Percentiles rank a stretch among this genome's conserved stretches.
phyloP scores from a whole-genome alignment of 2,888 invertebrate genomes.

The Geotrupes spiniger region DNA sequence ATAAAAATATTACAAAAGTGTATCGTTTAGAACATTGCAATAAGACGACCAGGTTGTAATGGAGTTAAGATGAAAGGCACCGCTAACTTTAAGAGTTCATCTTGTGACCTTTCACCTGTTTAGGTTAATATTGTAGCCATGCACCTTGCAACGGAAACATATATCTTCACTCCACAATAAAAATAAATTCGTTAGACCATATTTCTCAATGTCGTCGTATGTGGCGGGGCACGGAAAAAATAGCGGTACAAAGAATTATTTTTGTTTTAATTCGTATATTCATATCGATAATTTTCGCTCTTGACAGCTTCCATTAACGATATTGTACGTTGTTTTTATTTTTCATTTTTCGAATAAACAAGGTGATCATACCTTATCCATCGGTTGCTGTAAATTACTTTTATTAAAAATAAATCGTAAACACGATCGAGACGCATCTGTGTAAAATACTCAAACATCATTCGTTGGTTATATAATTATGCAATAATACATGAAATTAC shows the following conservation, averaged over 20 bases:
- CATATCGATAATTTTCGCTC: constrained; percentile 1
- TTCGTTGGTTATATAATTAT: no score
- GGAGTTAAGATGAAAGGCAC: constrained; percentile 28
- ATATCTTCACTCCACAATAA: constrained; percentile 22
- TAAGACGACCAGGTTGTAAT: constrained; percentile 18
- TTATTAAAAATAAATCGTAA: no score
- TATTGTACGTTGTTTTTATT: no score
- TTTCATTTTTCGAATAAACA: constrained; percentile 1
- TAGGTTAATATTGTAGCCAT: constrained; percentile 27
- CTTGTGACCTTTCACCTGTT: constrained; percentile 29
- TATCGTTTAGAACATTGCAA: constrained; percentile 13
- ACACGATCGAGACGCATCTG: no score
- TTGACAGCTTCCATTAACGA: constrained; percentile 4
- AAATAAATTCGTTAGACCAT: constrained; percentile 3
- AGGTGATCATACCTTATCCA: background rate
- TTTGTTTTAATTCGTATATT: background rate
- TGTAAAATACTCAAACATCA: no score
- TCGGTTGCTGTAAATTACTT: no score
- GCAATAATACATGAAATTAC: no score
- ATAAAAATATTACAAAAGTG: constrained; percentile 19
- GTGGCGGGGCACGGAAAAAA: background rate
- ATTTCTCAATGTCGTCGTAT: background rate
- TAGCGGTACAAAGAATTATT: background rate
- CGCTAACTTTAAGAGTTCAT: constrained; percentile 30
- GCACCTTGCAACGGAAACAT: constrained; percentile 24